These are phyloP conservation scores for Shinisaurus crocodilurus DNA, from an alignment of 2,113 vertebrate species.

Conservation along the genomic window DNA sequence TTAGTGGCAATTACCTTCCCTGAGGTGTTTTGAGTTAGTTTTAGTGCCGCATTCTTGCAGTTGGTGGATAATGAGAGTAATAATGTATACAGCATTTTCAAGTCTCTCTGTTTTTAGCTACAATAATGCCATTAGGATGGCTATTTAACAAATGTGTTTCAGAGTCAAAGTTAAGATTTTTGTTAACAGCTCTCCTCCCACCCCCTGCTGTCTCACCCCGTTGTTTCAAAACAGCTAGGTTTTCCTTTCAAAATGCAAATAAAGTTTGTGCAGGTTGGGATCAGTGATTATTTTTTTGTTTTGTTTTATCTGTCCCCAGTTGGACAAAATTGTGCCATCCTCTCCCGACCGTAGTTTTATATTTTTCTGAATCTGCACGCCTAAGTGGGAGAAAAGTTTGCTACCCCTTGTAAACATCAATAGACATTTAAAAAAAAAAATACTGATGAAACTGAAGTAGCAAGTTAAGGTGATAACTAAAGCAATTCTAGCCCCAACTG, in stretches of 20 bases:
- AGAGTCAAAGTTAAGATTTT: conserved; percentile 77
- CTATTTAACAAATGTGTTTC: conserved; percentile 81
- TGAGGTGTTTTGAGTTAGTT: conserved; percentile 91
- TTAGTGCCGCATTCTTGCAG: conserved; percentile 89
- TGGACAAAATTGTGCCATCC: background rate
- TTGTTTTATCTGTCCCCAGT: background rate
- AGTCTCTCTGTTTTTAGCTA: conserved; percentile 82
- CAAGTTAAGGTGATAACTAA: background rate
- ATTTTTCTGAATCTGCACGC: background rate
- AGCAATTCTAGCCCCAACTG: background rate
- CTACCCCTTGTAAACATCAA: background rate
- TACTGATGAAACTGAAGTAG: background rate
- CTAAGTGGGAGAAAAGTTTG: background rate
- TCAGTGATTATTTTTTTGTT: background rate
- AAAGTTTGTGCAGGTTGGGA: conserved; percentile 25
- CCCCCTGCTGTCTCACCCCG: conserved; percentile 3
- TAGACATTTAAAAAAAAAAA: background rate
- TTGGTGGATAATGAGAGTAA: conserved; percentile 88
- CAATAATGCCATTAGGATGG: conserved; percentile 82
- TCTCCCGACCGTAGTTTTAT: background rate
- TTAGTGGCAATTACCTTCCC: conserved; percentile 93
- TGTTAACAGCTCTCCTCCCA: conserved; percentile 44
- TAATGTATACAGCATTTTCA: conserved; percentile 85
- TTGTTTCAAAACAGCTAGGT: conserved; percentile 42
- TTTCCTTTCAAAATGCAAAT: conserved; percentile 50